phyloP scores from a whole-genome alignment of 2,888 invertebrate genomes.

The Lumbricus terrestris region DNA sequence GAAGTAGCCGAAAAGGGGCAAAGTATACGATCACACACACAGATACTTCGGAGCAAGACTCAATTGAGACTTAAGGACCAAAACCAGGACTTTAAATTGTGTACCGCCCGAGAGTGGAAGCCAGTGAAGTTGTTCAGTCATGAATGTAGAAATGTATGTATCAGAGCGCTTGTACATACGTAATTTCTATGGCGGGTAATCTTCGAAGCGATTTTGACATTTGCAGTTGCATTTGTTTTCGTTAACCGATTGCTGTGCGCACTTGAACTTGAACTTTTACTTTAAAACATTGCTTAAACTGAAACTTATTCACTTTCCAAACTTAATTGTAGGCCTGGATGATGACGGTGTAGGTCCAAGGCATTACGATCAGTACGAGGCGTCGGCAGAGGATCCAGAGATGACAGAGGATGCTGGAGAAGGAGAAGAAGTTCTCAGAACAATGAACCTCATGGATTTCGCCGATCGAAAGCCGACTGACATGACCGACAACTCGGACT shows the following conservation, averaged over 20 bases:
- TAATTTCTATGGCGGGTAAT: too few relatives aligned
- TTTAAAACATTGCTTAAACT: too few relatives aligned
- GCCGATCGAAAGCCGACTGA: slow-evolving; percentile 3
- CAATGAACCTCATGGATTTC: neutral
- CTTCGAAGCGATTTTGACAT: neutral
- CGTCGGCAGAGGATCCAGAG: neutral
- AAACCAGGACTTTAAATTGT: too few relatives aligned
- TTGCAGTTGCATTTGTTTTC: neutral
- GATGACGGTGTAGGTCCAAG: neutral
- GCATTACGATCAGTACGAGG: neutral
- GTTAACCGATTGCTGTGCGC: neutral
- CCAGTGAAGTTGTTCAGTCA: too few relatives aligned
- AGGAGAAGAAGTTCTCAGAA: neutral
- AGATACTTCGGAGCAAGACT: too few relatives aligned
- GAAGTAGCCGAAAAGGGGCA: too few relatives aligned
- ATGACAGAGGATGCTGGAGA: neutral
- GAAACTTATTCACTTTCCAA: neutral
- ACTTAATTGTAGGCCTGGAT: neutral
- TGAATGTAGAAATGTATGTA: too few relatives aligned
- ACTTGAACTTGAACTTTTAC: too few relatives aligned
- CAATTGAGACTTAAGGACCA: too few relatives aligned
- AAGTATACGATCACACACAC: too few relatives aligned
- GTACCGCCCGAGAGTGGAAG: too few relatives aligned
- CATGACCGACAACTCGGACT: neutral
- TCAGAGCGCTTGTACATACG: too few relatives aligned